Base-by-base conservation (phyloP, 1,140 invertebrate genomes). In the Frieseomelitta varia region DNA sequence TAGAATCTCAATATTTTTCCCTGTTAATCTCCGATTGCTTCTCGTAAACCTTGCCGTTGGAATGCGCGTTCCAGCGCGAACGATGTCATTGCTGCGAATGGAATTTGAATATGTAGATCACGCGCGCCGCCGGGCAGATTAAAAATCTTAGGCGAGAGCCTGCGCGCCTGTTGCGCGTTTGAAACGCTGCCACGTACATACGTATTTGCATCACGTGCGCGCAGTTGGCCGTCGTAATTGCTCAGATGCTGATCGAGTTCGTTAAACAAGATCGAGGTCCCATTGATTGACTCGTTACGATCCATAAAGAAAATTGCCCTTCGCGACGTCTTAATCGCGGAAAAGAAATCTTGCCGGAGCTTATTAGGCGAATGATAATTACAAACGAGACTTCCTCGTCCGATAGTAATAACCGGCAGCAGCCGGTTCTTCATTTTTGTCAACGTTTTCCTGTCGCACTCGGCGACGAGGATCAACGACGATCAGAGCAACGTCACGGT, bases 41-140 rank as follows among this genome's bases (percentile, higher is more conserved):
- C 34, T 69, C 4, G 39, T 12, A 24, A 47, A 39, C 21, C 12
- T 12, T 24, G 4, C 0, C 39, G 4, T 47, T 8, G 19, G 27
- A 34, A 67, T n/a, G 47, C 24, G 68, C 34, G 24, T n/a, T 39
- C 27, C 67, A 4, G n/a, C 17, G 11, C 71, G 63, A 81, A 74
- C 79, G 17, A 71, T 75, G 74, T 83, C 81, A 71, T 69, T 69
- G 55, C 81, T 61, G 65, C 55, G 14, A 55, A 51, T 61, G 65
- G 74, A 71, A 83, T 83, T 83, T 71, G 75, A 83, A 83, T 83
- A 83, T 78, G 81, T 83, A 83, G 81, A 78, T 77, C 81, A 53
- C 56, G 80, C 51, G 61, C 47, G 30, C 15, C 47, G 65, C 27
- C 6, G 27, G 34, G 19, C 61, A 76, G 61, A 67, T 68, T 51